Percentiles rank a stretch among this genome's conserved stretches.
phyloP scores from a whole-genome alignment of 2,113 vertebrate species.

The Tragelaphus buxtoni region DNA sequence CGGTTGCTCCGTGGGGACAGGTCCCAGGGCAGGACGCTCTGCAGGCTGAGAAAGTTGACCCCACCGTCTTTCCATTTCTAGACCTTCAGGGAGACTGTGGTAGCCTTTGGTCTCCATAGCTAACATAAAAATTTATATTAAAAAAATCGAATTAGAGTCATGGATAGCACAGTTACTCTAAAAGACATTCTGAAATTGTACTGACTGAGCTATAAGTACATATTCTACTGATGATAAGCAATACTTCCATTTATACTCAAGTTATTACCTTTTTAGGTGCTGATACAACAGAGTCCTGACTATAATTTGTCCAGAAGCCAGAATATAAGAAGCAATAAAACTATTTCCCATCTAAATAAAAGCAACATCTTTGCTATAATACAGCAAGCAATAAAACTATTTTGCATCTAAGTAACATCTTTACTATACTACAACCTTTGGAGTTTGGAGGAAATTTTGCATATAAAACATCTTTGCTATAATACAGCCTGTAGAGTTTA shows the following conservation, averaged over 20 bases:
- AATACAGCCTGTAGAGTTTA: not conserved
- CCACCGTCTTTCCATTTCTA: slow-evolving; percentile 93
- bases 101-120: slow-evolving; percentile 99
- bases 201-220: not conserved
- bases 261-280: not conserved
- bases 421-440: not conserved
- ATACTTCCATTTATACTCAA: not conserved
- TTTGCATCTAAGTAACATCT: not conserved
- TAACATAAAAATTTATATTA: slow-evolving; percentile 77
- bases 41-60: slow-evolving; percentile 87
- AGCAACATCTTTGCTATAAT: not conserved
- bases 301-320: not conserved
- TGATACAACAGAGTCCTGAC: not conserved
- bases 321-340: not conserved
- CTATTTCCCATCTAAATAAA: not conserved
- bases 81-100: slow-evolving; percentile 93
- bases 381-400: not conserved
- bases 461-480: not conserved
- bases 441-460: not conserved
- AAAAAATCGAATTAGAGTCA: slow-evolving; percentile 71
- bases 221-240: not conserved
- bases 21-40: slow-evolving; percentile 84
- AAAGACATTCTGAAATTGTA: not conserved
- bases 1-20: slow-evolving; percentile 80
- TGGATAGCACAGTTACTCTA: not conserved